Evolutionary conservation across 2,797 vertebrate genomes (phyloP).

Genomic region (Uromys caudimaculatus): DNA sequence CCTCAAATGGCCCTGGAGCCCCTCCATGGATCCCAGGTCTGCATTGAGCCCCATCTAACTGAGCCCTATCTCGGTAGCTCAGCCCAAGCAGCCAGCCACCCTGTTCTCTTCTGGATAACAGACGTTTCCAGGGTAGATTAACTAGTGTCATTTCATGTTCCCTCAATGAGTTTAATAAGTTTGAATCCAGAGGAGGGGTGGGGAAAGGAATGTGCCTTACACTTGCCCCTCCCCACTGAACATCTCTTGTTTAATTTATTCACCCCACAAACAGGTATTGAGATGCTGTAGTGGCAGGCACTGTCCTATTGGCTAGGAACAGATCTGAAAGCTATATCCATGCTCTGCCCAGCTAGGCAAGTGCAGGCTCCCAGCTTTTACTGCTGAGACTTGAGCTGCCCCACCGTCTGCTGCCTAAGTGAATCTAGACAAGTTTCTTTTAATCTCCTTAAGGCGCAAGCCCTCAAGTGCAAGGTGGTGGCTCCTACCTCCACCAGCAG

Average conservation of each 20-base stretch:
- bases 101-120: accelerated
- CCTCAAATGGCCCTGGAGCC: neutral
- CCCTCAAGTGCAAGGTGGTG: neutral
- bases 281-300: neutral
- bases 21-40: neutral
- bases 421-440: neutral
- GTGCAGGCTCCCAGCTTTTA: neutral
- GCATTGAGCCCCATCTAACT: neutral
- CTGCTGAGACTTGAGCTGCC: neutral
- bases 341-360: neutral
- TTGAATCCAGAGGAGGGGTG: neutral
- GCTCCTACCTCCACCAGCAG: neutral
- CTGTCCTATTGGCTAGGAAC: too few relatives aligned
- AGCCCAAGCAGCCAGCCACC: neutral
- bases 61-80: neutral
- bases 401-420: too few relatives aligned
- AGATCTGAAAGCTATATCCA: neutral
- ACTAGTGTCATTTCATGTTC: neutral
- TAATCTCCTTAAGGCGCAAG: neutral
- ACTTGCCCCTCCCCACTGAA: neutral
- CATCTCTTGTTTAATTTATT: constrained; percentile 46
- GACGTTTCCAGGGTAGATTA: neutral
- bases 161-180: constrained; percentile 32
- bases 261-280: constrained; percentile 17
- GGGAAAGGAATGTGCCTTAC: neutral